Conservation (phyloP, 2,888 invertebrate genomes). For the Perdita meconis region DNA sequence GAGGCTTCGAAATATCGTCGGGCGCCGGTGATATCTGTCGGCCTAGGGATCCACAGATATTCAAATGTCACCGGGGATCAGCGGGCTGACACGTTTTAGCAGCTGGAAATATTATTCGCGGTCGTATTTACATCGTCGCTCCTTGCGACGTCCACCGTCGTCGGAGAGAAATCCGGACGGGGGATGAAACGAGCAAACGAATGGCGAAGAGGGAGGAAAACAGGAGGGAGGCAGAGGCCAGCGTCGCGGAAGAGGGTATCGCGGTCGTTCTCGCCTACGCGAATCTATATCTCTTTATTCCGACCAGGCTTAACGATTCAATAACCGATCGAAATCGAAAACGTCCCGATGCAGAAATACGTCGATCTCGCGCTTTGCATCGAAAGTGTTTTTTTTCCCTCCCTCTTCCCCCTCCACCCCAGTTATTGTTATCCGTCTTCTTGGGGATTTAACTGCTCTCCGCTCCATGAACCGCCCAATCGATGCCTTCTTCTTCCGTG, state of each 20-base stretch:
- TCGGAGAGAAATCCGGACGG: conserved; percentile 21
- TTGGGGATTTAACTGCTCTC: conserved; percentile 36
- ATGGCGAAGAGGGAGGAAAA: conserved; percentile 8
- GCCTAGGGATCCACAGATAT: conserved; percentile 74
- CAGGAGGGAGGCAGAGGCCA: conserved; percentile 22
- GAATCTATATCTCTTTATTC: conserved; percentile 79
- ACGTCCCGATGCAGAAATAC: conserved; percentile 55
- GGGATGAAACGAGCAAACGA: conserved; percentile 30
- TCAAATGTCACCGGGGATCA: conserved; percentile 84
- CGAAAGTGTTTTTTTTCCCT: conserved; percentile 74
- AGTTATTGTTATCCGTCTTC: conserved; percentile 59
- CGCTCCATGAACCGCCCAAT: background rate
- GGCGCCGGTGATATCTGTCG: conserved; percentile 66
- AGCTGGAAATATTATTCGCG: conserved; percentile 83
- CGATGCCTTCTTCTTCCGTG: background rate
- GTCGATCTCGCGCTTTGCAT: conserved; percentile 77
- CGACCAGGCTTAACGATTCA: conserved; percentile 82
- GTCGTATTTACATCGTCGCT: conserved; percentile 40
- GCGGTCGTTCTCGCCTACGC: conserved; percentile 68
- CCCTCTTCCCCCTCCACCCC: conserved; percentile 41
- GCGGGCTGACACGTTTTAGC: conserved; percentile 83
- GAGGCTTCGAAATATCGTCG: conserved; percentile 78
- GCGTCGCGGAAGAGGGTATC: conserved; percentile 41
- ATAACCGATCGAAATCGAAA: conserved; percentile 81
- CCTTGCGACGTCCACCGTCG: conserved; percentile 52